Base-by-base conservation (phyloP, 2,888 invertebrate genomes). In the Lysandra bellargus region DNA sequence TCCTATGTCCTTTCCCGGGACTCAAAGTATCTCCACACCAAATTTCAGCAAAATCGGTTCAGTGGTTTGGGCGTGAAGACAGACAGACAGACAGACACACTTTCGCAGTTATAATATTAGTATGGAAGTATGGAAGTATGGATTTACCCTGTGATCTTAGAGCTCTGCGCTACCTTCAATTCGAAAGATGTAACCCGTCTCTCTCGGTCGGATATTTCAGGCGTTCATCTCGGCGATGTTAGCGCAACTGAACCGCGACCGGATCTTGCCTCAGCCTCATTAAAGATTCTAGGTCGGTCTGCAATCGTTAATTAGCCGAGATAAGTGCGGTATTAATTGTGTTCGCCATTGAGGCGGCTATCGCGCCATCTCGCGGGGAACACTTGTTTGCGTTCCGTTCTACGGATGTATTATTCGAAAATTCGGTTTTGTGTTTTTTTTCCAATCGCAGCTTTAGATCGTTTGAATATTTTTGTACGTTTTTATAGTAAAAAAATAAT, bases 301-400 rank as follows among this genome's bases (percentile, higher is more conserved):
- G 92, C 93, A 93, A 93, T 93, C 89, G 89, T 91, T 94, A 94
- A 94, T 94, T 94, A 94, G 91, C 83, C 81, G 86, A 93, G 93
- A 92, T 94, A 93, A 92, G 90, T 92, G 86, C 87, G 85, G 92
- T 91, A 94, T 94, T 94, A 93, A 94, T 94, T 93, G 93, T 91
- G 90, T 91, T 89, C 89, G 90, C 91, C 92, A 92, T 91, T 92
- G 90, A 91, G 87, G 86, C 85, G 78, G 82, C 85, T 92, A 92
- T 93, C 93, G 88, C 86, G 85, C 86, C 88, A 92, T 92, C 83
- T 84, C 80, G 81, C 80, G 81, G 78, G 44, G 74, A 61, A 80
- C 69, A 69, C 69, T 69, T 69, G 33, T 69, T 69, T 37, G 69
- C 69, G 69, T 69, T 69, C 69, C 69, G 69, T 69, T 69, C 37